Conservation (phyloP, 2,113 vertebrate genomes). For the Upupa epops region DNA sequence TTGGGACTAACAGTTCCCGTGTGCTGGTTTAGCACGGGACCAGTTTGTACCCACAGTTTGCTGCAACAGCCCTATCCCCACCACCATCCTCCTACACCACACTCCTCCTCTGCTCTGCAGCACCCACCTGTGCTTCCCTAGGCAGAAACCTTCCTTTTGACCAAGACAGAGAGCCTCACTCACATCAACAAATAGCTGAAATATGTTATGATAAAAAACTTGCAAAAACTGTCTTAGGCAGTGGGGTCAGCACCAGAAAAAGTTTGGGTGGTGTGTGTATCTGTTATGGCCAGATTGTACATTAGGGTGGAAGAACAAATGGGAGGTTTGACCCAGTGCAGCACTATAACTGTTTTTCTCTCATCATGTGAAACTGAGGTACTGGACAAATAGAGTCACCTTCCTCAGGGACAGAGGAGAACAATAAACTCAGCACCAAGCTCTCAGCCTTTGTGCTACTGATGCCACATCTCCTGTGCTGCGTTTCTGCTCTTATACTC, state of each 20-base stretch:
- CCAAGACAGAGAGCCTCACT: neutral
- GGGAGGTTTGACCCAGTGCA: neutral
- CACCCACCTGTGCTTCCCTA: neutral
- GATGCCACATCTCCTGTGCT: neutral
- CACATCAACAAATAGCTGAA: neutral
- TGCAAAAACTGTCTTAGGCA: neutral
- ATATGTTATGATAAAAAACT: neutral
- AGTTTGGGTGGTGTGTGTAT: fast-evolving
- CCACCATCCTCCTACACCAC: neutral
- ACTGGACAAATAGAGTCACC: neutral
- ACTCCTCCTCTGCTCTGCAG: neutral
- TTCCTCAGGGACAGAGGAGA: neutral
- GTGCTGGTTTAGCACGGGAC: neutral
- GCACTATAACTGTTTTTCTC: neutral
- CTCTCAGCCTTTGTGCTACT: neutral
- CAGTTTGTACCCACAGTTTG: neutral
- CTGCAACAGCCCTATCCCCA: neutral
- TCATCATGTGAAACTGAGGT: neutral
- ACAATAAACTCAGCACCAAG: neutral
- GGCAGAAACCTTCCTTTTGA: neutral
- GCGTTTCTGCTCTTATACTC: neutral
- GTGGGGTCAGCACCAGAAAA: neutral
- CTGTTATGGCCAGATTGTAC: neutral
- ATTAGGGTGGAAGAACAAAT: neutral
- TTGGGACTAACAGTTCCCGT: neutral